Evolutionary conservation across 2,888 invertebrate species (phyloP), one percentile per base, ranked within the genome.

Genomic region (Euspilapteryx auroguttella): DNA sequence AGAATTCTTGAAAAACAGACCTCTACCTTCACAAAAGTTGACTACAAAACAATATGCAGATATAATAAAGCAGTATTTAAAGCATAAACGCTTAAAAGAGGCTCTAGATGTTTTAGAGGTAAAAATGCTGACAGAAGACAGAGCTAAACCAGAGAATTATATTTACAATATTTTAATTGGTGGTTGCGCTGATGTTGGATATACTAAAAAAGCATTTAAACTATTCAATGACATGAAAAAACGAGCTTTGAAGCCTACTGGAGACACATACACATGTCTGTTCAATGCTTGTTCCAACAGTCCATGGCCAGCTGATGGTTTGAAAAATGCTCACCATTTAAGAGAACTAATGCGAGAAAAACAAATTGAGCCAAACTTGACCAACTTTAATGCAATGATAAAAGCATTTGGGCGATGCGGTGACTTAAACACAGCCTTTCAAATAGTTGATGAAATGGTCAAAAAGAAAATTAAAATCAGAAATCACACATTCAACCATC

Each of bases 231-330:
- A 86, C 53, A 90, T 95, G 90, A 90, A 88, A 45, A 82, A 83
- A 46, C 69, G 86, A 23, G 84, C 80, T 0, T 51, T 93, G 1
- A 69, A 75, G 37, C 82, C 85, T 0, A 85, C 83, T 14, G 81
- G 79, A 0, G 83, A 86, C 11, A 86, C 87, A 0, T 93, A 91
- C 45, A 93, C 93, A 1, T 87, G 87, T 33, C 71, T 97, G 14
- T 89, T 97, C 49, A 90, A 93, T 64, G 88, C 92, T 2, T 95
- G 94, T 57, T 83, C 91, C 0, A 89, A 90, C 52, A 86, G 86
- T 32, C 87, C 88, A 0, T 81, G 81, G 62, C 62, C 75, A 2
- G 53, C 65, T 24, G 82, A 87, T 55, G 92, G 89, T 1, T 54
- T 94, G 21, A 68, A 79, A 28, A 77, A 82, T 49, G 87, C 93